These are phyloP conservation scores for Drosophila pallidifrons DNA, from an alignment of 1,140 invertebrate genomes.

Conservation along the genomic window DNA sequence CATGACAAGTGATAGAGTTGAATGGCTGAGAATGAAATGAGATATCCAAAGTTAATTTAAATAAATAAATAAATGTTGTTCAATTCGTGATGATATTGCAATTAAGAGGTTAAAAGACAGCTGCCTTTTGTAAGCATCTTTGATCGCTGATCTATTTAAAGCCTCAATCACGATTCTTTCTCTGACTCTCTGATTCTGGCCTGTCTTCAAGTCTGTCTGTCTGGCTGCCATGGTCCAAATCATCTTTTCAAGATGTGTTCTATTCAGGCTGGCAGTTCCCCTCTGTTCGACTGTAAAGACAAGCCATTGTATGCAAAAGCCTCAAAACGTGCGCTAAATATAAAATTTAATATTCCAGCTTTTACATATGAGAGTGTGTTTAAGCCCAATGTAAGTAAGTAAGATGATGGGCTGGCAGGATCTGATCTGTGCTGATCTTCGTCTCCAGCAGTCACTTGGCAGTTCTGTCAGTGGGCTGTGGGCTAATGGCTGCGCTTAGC, in stretches of 20 bases:
- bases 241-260: constrained; percentile 34
- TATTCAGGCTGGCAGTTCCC: constrained; percentile 11
- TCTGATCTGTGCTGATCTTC: background rate
- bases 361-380: constrained; percentile 20
- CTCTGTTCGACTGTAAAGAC: constrained; percentile 8
- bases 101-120: constrained; percentile 27
- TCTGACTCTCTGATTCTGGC: constrained; percentile 19
- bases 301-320: constrained; percentile 69
- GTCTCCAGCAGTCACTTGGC: constrained; percentile 1
- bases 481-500: constrained; percentile 34
- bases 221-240: constrained; percentile 30
- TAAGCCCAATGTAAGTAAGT: constrained; percentile 14
- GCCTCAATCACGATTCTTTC: constrained; percentile 65
- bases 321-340: constrained; percentile 75
- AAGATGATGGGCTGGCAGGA: constrained; percentile 10
- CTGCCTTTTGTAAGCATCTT: constrained; percentile 20
- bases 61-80: constrained; percentile 22
- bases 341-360: constrained; percentile 78
- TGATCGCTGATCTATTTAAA: constrained; percentile 39
- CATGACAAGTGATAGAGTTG: background rate
- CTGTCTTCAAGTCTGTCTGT: background rate
- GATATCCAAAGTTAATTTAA: constrained; percentile 11
- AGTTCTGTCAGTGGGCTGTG: constrained; percentile 12
- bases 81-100: constrained; percentile 33
- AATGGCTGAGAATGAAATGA: constrained; percentile 1